These are phyloP conservation scores for Montipora sp. DNA, from an alignment of 64 coral and sea anemone species.

Conservation along the genomic window DNA sequence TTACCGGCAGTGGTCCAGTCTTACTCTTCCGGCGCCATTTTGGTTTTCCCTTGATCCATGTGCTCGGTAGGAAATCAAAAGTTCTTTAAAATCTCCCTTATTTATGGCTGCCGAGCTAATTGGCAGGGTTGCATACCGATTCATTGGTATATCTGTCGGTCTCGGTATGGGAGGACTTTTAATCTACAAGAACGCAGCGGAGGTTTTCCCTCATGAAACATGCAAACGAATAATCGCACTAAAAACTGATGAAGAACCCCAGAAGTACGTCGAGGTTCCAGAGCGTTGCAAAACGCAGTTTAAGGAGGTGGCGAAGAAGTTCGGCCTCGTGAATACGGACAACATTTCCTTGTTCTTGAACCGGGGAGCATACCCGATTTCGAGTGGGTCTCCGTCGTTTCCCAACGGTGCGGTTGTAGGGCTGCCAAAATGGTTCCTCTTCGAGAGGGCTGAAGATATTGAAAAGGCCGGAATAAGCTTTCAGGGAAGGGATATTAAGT, in stretches of 20 bases:
- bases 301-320: slow-evolving; percentile 58
- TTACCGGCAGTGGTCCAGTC: not conserved
- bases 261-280: slow-evolving; percentile 46
- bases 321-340: slow-evolving; percentile 52
- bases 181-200: slow-evolving; percentile 71
- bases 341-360: slow-evolving; percentile 79
- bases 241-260: slow-evolving; percentile 47
- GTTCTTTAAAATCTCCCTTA: not conserved
- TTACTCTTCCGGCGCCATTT: slow-evolving; percentile 5
- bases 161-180: slow-evolving; percentile 84
- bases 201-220: slow-evolving; percentile 70
- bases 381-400: slow-evolving; percentile 72
- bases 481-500: slow-evolving; percentile 82
- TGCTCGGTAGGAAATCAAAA: not conserved
- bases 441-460: slow-evolving; percentile 65
- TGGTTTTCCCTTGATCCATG: not conserved
- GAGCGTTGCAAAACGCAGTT: slow-evolving; percentile 54
- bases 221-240: slow-evolving; percentile 60
- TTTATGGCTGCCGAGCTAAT: slow-evolving; percentile 79
- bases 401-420: slow-evolving; percentile 78
- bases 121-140: slow-evolving; percentile 70
- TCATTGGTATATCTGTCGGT: slow-evolving; percentile 82
- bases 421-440: slow-evolving; percentile 84
- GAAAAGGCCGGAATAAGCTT: slow-evolving; percentile 84
- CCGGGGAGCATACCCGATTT: slow-evolving; percentile 76